Base-by-base conservation (phyloP, 1,140 invertebrate genomes). In the Halictus rubicundus region DNA sequence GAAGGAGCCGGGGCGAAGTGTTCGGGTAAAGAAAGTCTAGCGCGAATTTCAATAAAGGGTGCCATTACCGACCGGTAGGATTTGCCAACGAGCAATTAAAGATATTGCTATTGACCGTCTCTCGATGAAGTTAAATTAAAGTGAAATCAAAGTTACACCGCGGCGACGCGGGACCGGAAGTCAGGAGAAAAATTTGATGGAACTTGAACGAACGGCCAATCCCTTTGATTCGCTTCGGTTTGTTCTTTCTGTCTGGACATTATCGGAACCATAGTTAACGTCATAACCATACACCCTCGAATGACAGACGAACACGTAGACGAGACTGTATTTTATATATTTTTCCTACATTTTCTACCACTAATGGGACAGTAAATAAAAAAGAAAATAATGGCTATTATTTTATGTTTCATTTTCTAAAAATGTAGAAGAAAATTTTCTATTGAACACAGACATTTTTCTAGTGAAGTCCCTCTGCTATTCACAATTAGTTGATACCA, bases 91-190 rank as follows among this genome's bases (percentile, higher is more conserved):
- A 81, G 83, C 80, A 87, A 87, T 87, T 87, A 87, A 78, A 78
- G 82, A 85, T 81, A 84, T 87, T 87, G 64, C 85, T 87, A 87
- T 87, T 87, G 86, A 87, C 86, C 71, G 72, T 83, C 86, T 87
- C 80, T 69, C 85, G 83, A 87, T 87, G 83, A 87, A 87, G 86
- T 87, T 87, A 87, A 87, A 87, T 87, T 87, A 87, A 87, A 87
- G 85, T 78, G 69, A 78, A 87, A 87, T 87, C 85, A 85, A 83
- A 87, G 83, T 78, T 81, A 59, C 75, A 37, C 42, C 68, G 32
- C 16, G 21, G 54, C 54, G 54, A 57, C 54, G 54, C 54, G 21
- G n/a, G 2, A n/a, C 54, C 21, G n/a, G n/a, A n/a, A 57, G 54
- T 57, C 54, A 9, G n/a, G 54, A 9, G 54, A 57, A 57, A 57